These are phyloP conservation scores for Endomychus coccineus DNA, from an alignment of 2,888 invertebrate genomes.

Conservation along the genomic window DNA sequence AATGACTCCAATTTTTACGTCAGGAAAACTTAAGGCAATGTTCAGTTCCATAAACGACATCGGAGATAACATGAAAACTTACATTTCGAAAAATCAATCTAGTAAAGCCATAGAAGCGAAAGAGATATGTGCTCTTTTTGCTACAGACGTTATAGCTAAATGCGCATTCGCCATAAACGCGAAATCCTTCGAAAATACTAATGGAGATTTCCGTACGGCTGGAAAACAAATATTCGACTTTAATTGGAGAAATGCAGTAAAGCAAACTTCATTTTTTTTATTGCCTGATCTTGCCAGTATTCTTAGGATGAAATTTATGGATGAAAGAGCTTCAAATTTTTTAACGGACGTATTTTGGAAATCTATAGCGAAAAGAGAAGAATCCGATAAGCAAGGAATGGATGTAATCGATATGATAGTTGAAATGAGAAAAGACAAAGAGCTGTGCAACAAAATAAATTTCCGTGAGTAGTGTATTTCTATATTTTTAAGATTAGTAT, in stretches of 20 bases:
- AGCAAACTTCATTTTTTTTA: constrained; percentile 28
- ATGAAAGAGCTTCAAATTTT: constrained; percentile 26
- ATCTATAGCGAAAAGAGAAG: constrained; percentile 28
- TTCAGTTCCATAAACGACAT: constrained; percentile 43
- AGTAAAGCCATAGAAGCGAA: constrained; percentile 28
- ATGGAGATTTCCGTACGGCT: constrained; percentile 38
- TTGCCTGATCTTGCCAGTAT: constrained; percentile 23
- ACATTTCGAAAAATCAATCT: constrained; percentile 13
- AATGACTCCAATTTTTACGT: constrained; percentile 49
- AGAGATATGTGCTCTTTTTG: constrained; percentile 37
- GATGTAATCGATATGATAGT: constrained; percentile 54
- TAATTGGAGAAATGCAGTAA: constrained; percentile 24
- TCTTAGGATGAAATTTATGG: constrained; percentile 30
- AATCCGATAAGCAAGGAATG: constrained; percentile 38
- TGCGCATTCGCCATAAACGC: constrained; percentile 44
- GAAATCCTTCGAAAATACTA: constrained; percentile 36
- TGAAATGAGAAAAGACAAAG: constrained; percentile 45
- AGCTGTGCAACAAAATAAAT: constrained; percentile 28
- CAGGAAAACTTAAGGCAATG: constrained; percentile 50
- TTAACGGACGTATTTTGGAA: constrained; percentile 30
- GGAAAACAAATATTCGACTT: constrained; percentile 36
- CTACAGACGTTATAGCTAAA: constrained; percentile 44
- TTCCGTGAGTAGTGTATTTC: constrained; percentile 24
- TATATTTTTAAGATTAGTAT: no score
- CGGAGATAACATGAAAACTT: constrained; percentile 30